phyloP scores from a whole-genome alignment of 2,797 vertebrate genomes.

The Clamator glandarius region DNA sequence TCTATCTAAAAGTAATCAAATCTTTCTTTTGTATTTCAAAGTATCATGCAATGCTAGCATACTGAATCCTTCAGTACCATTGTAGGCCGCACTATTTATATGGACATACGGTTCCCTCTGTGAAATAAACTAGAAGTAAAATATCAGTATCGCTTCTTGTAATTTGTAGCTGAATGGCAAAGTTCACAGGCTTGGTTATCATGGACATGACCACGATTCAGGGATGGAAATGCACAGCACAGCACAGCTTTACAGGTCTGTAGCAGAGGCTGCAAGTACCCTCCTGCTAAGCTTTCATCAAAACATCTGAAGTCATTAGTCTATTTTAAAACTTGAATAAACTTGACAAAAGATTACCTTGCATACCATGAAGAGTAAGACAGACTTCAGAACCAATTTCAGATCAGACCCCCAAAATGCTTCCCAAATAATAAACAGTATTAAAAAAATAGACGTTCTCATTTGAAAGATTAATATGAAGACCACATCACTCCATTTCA shows the following conservation, averaged over 20 bases:
- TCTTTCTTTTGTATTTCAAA: not conserved
- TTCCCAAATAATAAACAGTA: not conserved
- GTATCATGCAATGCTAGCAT: not conserved
- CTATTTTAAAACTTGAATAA: not conserved
- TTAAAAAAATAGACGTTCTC: not conserved
- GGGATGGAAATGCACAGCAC: not conserved
- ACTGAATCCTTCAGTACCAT: not conserved
- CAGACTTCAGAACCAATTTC: not conserved
- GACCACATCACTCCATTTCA: not conserved
- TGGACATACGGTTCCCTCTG: not conserved
- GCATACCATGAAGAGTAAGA: not conserved
- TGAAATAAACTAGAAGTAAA: not conserved
- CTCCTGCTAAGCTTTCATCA: not conserved
- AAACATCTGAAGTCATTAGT: not conserved
- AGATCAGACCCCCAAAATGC: not conserved
- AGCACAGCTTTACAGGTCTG: not conserved
- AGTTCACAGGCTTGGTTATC: not conserved
- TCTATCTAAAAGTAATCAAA: not conserved
- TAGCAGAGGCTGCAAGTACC: not conserved
- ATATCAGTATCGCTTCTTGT: not conserved
- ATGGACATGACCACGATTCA: fast-evolving
- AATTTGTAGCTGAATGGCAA: not conserved
- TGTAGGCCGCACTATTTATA: not conserved
- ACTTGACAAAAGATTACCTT: not conserved
- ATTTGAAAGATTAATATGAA: not conserved